Percentiles rank a stretch among this genome's conserved stretches.
phyloP scores from a whole-genome alignment of 2,113 vertebrate species.

The Ibidorhyncha struthersii region DNA sequence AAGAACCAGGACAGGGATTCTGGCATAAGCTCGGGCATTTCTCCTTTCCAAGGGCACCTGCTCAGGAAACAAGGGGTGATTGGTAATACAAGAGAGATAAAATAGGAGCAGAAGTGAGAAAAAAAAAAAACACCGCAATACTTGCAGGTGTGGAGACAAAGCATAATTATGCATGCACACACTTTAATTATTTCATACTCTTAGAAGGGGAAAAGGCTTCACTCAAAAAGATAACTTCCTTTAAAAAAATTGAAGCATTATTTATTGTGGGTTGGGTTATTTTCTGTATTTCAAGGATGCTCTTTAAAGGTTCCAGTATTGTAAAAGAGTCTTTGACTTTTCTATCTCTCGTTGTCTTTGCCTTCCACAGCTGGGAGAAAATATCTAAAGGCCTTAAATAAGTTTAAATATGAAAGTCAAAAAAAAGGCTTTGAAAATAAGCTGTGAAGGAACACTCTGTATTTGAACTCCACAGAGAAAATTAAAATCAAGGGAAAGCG shows the following conservation, averaged over 20 bases:
- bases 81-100: not conserved
- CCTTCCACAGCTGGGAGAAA: constrained; percentile 42
- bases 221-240: not conserved
- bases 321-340: constrained; percentile 27
- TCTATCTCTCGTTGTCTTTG: not conserved
- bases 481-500: constrained; percentile 20
- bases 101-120: not conserved
- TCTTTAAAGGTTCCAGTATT: not conserved
- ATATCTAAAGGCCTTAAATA: constrained; percentile 36
- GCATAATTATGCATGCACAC: not conserved
- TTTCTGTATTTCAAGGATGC: not conserved
- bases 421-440: constrained; percentile 57
- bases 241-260: not conserved
- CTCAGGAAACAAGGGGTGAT: not conserved
- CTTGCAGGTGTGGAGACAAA: not conserved
- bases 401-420: constrained; percentile 45
- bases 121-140: not conserved
- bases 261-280: not conserved
- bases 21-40: constrained; percentile 26
- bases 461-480: constrained; percentile 47
- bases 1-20: not conserved
- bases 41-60: constrained; percentile 26
- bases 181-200: not conserved
- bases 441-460: constrained; percentile 39
- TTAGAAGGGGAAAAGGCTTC: not conserved